Conservation (phyloP, 2,113 vertebrate species). For the Zeus faber region DNA sequence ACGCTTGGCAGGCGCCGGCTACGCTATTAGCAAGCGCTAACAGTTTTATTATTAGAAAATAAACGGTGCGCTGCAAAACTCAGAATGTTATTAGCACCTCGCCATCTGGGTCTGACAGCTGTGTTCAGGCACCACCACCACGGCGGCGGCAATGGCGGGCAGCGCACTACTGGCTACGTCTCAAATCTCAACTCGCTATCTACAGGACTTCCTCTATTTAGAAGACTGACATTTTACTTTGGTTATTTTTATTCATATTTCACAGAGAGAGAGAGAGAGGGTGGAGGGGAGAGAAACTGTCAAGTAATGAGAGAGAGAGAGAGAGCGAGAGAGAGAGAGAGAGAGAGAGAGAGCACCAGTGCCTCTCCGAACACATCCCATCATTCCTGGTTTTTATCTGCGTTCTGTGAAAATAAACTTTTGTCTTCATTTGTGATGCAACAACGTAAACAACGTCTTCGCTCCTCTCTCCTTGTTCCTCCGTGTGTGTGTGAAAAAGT, state of each 20-base stretch:
- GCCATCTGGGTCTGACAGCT: slow-evolving; percentile 73
- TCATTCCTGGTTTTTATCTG: slow-evolving; percentile 11
- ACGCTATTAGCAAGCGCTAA: slow-evolving; percentile 71
- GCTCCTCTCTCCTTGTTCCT: too few relatives aligned
- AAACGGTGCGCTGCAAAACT: slow-evolving; percentile 70
- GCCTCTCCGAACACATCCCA: slow-evolving; percentile 1
- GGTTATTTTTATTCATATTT: slow-evolving; percentile 4
- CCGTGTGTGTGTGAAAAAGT: slow-evolving; percentile 2
- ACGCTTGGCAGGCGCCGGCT: slow-evolving; percentile 63
- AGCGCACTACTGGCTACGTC: slow-evolving; percentile 63
- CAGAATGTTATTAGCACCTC: slow-evolving; percentile 71
- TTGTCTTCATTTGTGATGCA: slow-evolving; percentile 24
- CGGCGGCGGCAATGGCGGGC: too few relatives aligned
- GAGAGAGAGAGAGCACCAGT: slow-evolving; percentile 4
- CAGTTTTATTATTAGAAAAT: slow-evolving; percentile 79
- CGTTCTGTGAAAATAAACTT: slow-evolving; percentile 7
- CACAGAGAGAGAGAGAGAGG: background rate
- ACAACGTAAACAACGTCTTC: too few relatives aligned
- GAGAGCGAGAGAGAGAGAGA: background rate
- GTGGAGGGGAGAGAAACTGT: background rate
- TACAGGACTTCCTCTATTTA: slow-evolving; percentile 25
- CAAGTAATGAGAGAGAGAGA: background rate
- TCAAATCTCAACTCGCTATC: slow-evolving; percentile 55
- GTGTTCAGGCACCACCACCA: slow-evolving; percentile 64
- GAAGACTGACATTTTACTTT: slow-evolving; percentile 16